Evolutionary conservation across 2,113 vertebrate genomes (phyloP), one percentile per base, ranked within the genome.

Genomic region (Scolopax mira): DNA sequence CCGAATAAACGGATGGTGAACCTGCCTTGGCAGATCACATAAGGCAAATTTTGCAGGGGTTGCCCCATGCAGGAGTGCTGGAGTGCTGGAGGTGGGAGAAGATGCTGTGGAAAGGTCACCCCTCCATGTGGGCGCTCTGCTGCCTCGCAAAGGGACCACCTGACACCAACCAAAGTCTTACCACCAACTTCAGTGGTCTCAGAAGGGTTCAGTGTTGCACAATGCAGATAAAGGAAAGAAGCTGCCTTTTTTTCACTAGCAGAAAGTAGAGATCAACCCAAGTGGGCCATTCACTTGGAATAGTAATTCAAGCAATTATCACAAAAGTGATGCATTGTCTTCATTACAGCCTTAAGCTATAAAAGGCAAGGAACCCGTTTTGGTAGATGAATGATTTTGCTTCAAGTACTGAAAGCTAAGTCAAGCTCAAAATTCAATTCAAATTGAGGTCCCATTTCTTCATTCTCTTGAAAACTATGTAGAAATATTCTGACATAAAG

Each of bases 251-350:
- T 97, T 95, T 95, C 90, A 96, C 81, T 49, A 87, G 90, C 39
- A 18, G 61, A 84, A 96, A 96, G 90, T 69, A 91, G 96, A 89
- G 88, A 97, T 89, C 94, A 97, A 91, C 97, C 96, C 97, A 97
- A 97, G 97, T 94, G 97, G 92, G 96, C 95, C 96, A 97, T 97
- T 97, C 96, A 89, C 41, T 92, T 27, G 33, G 87, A 98, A 98
- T 10, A 97, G 97, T 97, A 98, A 98, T 97, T 98, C 97, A 98
- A 97, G 96, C 95, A 97, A 97, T 98, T 98, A 98, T 96, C 97
- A 97, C 93, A 93, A 96, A 98, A 98, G 96, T 97, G 98, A 98
- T 98, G 92, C 94, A 98, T 96, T 97, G 97, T 97, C 97, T 98
- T 98, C 97, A 98, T 98, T 98, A 97, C 37, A 94, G 97, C 95